A percentile compares a stretch with the other conserved stretches of the same genome.
These are phyloP conservation scores for Hecatera dysodea DNA, from an alignment of 2,888 invertebrate genomes.

Conservation along the genomic window DNA sequence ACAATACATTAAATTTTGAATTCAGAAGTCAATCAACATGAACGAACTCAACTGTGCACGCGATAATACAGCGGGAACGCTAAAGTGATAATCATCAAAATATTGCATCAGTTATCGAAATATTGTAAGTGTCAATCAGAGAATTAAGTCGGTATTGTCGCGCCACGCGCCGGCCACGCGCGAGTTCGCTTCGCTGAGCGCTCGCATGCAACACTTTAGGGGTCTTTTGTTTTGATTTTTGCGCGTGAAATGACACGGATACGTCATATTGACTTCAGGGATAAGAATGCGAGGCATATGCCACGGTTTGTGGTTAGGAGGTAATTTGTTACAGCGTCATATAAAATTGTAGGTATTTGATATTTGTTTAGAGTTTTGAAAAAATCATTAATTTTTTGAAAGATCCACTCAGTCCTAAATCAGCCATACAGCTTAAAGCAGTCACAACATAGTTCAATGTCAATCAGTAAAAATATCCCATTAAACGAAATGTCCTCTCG, in stretches of 20 bases:
- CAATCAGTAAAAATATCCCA: background rate
- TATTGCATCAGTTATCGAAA: slow-evolving; percentile 91
- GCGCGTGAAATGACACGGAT: slow-evolving; percentile 77
- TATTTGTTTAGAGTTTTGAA: background rate
- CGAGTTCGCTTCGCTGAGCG: slow-evolving; percentile 70
- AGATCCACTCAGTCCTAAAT: background rate
- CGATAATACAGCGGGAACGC: slow-evolving; percentile 80
- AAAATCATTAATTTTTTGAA: background rate
- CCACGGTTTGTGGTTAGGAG: background rate
- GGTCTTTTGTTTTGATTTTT: slow-evolving; percentile 86
- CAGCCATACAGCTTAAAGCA: background rate
- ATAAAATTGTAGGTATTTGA: background rate
- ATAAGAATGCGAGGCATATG: slow-evolving; percentile 5
- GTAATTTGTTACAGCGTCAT: background rate
- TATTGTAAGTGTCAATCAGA: slow-evolving; percentile 91
- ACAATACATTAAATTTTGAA: slow-evolving; percentile 66
- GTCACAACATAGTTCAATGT: background rate
- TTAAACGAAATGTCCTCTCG: background rate
- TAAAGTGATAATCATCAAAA: slow-evolving; percentile 89
- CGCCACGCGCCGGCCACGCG: slow-evolving; percentile 81
- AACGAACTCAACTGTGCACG: slow-evolving; percentile 78
- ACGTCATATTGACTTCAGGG: slow-evolving; percentile 71
- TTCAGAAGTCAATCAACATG: slow-evolving; percentile 73
- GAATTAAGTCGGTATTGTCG: slow-evolving; percentile 89
- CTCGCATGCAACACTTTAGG: slow-evolving; percentile 83